phyloP scores from a whole-genome alignment of 2,888 invertebrate species.

The Cantharis lateralis region DNA sequence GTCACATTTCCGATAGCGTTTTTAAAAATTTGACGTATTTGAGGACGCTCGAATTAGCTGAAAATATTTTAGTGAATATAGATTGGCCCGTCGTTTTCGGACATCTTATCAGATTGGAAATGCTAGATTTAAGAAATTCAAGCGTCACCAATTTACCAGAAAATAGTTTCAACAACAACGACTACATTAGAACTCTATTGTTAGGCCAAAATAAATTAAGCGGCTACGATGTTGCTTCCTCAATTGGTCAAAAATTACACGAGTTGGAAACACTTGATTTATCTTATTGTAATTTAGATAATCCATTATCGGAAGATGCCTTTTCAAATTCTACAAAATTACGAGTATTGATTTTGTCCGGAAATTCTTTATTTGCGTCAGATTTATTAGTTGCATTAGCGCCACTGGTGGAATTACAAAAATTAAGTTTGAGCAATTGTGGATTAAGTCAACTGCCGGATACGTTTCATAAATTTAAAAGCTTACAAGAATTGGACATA shows the following conservation, averaged over 20 bases:
- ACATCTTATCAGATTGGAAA: conserved; percentile 64
- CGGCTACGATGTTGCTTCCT: conserved; percentile 67
- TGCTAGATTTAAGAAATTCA: conserved; percentile 66
- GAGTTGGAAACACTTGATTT: conserved; percentile 69
- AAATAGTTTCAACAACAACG: conserved; percentile 68
- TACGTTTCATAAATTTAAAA: conserved; percentile 68
- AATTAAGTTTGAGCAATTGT: conserved; percentile 70
- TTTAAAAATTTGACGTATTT: conserved; percentile 65
- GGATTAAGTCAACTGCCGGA: conserved; percentile 67
- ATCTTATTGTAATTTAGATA: conserved; percentile 69
- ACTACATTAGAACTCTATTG: conserved; percentile 66
- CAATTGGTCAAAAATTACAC: conserved; percentile 67
- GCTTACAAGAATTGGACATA: conserved; percentile 70
- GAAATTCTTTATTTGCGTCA: conserved; percentile 70
- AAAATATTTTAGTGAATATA: conserved; percentile 61
- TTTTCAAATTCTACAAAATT: conserved; percentile 71
- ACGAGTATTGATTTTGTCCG: conserved; percentile 67
- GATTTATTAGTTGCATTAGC: conserved; percentile 69
- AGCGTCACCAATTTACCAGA: conserved; percentile 65
- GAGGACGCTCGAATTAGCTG: conserved; percentile 67
- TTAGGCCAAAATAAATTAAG: conserved; percentile 69
- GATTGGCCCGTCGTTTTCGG: conserved; percentile 68
- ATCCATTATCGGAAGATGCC: conserved; percentile 69
- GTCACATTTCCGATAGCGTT: conserved; percentile 60
- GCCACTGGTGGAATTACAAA: conserved; percentile 68